Evolutionary conservation across 2,797 vertebrate species (phyloP), one percentile per base, ranked within the genome.

Genomic region (Glyptemys insculpta): DNA sequence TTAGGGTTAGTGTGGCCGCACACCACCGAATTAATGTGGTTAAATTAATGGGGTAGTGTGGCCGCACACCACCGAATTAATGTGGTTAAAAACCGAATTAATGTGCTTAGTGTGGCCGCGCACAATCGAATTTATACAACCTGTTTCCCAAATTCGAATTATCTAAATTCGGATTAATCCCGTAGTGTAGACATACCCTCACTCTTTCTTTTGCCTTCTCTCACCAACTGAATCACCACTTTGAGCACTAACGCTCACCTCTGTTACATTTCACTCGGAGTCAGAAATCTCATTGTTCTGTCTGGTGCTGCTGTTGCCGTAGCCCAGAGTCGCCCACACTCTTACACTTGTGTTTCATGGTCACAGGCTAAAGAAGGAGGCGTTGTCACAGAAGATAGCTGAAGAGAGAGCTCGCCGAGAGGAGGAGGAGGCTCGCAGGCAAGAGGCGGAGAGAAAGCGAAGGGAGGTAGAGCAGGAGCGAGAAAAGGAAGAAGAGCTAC

Each of bases 361-460:
- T 74, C n/a, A 16, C 96, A 99, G 99, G 91, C 98, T 98, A 85
- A 99, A 99, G 79, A 98, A 97, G 96, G 99, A 99, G 94, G 99
- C 99, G 95, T 95, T 99, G 94, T 98, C 99, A 12, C 99, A 98
- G 81, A 98, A 98, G 83, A 99, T 99, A 97, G 99, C 99, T 0
- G 99, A 99, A 92, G 99, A 99, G 95, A 97, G 98, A 94, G 98
- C 97, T 4, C 98, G 98, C 7, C 96, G 98, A 50, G 98, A 99
- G 93, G 99, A 99, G 91, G 99, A 98, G 83, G 98, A 98, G 52
- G 96, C 98, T 80, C 98, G 94, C 19, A 95, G 95, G 74, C 98
- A 98, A 76, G 98, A 99, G 23, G 98, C 98, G 1, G 99, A 99
- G 89, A 98, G 97, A 88, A 99, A 65, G 54, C 98, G 87, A 79